Conservation (phyloP, 2,888 invertebrate species). For the Lithodes maja region DNA sequence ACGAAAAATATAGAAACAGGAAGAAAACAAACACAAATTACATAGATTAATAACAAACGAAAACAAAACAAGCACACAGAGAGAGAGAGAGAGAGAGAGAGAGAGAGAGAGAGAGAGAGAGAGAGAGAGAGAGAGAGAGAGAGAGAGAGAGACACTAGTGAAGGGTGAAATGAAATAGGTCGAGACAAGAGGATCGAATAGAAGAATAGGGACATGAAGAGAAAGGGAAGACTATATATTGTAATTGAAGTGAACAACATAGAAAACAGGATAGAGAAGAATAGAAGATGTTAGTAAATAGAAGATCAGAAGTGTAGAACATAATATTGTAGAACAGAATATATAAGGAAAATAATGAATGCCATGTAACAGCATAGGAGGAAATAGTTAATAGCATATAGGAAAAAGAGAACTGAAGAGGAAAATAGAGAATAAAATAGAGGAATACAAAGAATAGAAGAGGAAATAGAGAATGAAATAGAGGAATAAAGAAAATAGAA, state of each 20-base stretch:
- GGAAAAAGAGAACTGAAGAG: neutral
- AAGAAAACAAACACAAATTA: too few species aligned
- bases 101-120: conserved; percentile 15
- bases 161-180: neutral
- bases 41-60: neutral
- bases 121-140: neutral
- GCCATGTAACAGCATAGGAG: too few species aligned
- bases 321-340: too few species aligned
- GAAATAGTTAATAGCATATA: neutral
- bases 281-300: neutral
- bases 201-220: neutral
- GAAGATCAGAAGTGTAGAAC: too few species aligned
- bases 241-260: neutral
- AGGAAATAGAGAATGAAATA: neutral
- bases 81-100: conserved; percentile 10
- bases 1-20: neutral
- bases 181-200: neutral
- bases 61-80: neutral
- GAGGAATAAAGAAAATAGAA: neutral
- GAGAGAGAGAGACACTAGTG: conserved; percentile 1
- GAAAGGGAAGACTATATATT: neutral
- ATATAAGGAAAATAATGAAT: too few species aligned
- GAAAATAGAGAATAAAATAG: too few species aligned
- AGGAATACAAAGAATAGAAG: too few species aligned
- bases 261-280: neutral